phyloP scores from a whole-genome alignment of 2,797 vertebrate species.

The Oryzias dopingdopingensis region DNA sequence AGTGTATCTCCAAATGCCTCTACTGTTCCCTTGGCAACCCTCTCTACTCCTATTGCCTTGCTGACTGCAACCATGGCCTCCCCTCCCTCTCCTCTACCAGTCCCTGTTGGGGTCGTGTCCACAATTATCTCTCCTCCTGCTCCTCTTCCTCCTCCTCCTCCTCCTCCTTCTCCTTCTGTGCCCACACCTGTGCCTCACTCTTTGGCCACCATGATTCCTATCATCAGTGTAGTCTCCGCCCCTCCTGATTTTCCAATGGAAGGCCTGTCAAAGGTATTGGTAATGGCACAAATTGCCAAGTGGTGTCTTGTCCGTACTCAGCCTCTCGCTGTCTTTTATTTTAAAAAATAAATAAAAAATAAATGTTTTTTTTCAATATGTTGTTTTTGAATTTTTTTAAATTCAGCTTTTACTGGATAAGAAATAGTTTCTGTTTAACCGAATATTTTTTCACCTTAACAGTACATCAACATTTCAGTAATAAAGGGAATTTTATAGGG shows the following conservation, averaged over 20 bases:
- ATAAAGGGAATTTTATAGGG: too few relatives aligned
- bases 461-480: too few relatives aligned
- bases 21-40: slow-evolving; percentile 58
- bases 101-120: slow-evolving; percentile 50
- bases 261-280: slow-evolving; percentile 87
- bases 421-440: too few relatives aligned
- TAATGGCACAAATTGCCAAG: slow-evolving; percentile 25
- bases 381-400: too few relatives aligned
- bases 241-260: slow-evolving; percentile 83
- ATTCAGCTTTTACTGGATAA: too few relatives aligned
- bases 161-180: slow-evolving; percentile 56
- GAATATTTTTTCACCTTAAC: too few relatives aligned
- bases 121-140: slow-evolving; percentile 56
- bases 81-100: slow-evolving; percentile 66
- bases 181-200: slow-evolving; percentile 80
- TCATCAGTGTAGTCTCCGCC: slow-evolving; percentile 87
- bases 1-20: slow-evolving; percentile 75
- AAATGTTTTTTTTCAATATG: too few relatives aligned
- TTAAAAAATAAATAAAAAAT: too few relatives aligned
- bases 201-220: slow-evolving; percentile 85
- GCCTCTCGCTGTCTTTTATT: neutral
- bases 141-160: slow-evolving; percentile 55
- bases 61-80: slow-evolving; percentile 76
- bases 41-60: slow-evolving; percentile 78
- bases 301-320: slow-evolving; percentile 18